Percentiles rank a stretch among this genome's conserved stretches.
These are phyloP conservation scores for Acleris cristana DNA, from an alignment of 2,888 invertebrate species.

Conservation along the genomic window DNA sequence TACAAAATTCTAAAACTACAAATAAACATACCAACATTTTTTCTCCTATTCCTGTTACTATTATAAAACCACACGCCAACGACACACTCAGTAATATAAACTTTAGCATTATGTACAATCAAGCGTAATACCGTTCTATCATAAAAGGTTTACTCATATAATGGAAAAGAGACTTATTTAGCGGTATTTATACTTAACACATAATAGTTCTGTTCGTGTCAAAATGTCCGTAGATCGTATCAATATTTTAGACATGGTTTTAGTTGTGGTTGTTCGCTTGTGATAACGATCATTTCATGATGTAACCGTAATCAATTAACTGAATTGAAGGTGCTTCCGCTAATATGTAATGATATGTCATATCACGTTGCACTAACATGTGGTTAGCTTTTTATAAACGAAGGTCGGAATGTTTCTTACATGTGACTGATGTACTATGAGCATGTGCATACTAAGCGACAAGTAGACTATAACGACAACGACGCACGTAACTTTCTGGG, in stretches of 20 bases:
- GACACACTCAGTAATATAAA: not conserved
- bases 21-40: slow-evolving; percentile 13
- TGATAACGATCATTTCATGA: not conserved
- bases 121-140: not conserved
- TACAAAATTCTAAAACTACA: not conserved
- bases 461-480: too few relatives aligned
- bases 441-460: too few relatives aligned
- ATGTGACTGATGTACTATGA: too few relatives aligned
- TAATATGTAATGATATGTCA: too few relatives aligned
- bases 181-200: not conserved
- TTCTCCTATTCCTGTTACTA: not conserved
- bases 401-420: too few relatives aligned
- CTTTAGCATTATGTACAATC: slow-evolving; percentile 12
- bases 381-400: too few relatives aligned
- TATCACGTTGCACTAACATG: too few relatives aligned
- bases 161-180: not conserved
- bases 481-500: too few relatives aligned
- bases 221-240: not conserved
- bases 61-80: not conserved
- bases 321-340: too few relatives aligned
- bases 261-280: not conserved
- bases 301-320: too few relatives aligned
- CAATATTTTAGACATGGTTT: not conserved
- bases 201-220: not conserved
- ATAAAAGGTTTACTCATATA: not conserved